A percentile compares a stretch with the other conserved stretches of the same genome.
These are phyloP conservation scores for Gastracanthus pulcherrimus DNA, from an alignment of 2,888 invertebrate species.

Conservation along the genomic window DNA sequence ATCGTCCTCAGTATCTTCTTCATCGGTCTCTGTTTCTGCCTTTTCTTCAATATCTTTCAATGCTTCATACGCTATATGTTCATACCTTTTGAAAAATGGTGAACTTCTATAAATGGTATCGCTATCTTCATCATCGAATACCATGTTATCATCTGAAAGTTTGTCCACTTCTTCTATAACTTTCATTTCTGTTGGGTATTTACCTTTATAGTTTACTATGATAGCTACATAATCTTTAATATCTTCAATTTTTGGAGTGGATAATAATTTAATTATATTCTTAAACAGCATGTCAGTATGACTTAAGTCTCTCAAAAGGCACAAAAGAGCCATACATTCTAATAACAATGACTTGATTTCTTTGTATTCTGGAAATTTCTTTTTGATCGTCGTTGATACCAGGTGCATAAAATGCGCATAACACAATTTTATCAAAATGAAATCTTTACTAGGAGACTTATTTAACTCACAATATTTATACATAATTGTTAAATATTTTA, in stretches of 20 bases:
- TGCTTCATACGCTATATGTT: background rate
- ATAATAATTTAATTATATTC: constrained; percentile 17
- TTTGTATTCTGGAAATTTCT: constrained; percentile 30
- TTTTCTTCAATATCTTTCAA: background rate
- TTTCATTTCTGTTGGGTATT: background rate
- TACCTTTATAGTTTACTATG: background rate
- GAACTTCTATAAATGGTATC: constrained; percentile 46
- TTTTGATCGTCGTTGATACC: constrained; percentile 39
- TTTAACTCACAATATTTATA: constrained; percentile 25
- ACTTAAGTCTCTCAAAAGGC: constrained; percentile 43
- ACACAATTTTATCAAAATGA: constrained; percentile 52
- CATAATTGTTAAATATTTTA: constrained; percentile 47
- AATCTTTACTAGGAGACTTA: background rate
- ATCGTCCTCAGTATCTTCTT: background rate
- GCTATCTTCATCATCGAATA: constrained; percentile 33
- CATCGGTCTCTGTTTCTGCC: background rate
- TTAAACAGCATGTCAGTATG: constrained; percentile 46
- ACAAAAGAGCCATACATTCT: constrained; percentile 55
- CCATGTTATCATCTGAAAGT: background rate
- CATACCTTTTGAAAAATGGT: constrained; percentile 48
- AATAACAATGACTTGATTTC: constrained; percentile 47
- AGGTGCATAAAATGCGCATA: constrained; percentile 57
- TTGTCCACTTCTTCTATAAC: background rate
- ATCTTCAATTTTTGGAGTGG: background rate
- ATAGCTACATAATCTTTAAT: background rate